Evolutionary conservation across 37 sponge, comb jelly and placozoan genomes (phyloP), one percentile per base, ranked within the genome.

Genomic region (Ephydatia muelleri): DNA sequence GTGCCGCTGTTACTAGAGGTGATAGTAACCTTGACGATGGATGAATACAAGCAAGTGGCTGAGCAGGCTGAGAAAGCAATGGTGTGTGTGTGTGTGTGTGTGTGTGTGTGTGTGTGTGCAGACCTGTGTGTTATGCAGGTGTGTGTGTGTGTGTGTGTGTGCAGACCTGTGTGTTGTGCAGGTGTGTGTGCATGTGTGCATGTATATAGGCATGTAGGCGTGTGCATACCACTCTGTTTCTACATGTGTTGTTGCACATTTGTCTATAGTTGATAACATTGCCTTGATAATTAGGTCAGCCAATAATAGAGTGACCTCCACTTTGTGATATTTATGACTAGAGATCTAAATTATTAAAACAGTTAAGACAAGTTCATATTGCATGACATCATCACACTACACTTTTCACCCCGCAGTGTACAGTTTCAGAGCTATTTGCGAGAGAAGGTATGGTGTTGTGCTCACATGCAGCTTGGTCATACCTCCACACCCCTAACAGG

Each of bases 1-100:
- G 36, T 67, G 5, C 82, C 91, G 16, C n/a, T 64, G 30, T 9
- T 86, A 31, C 68, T 91, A 68, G 87, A 91, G 75, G 49, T 73
- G 3, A 73, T 91, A 19, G 79, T 91, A 19, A 79, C 83, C 3
- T 80, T 91, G 26, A 73, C 68, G 19, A 80, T 83, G 31, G 88
- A 91, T 38, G 67, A 40, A 16, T 81, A 75, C 70, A 47, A 71
- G 2, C 83, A 48, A 19, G 70, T 87, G 27, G 75, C 88, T 3
- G 0, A 25, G 32, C 21, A 49, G 4, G 88, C 82, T 36, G 76
- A 76, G 36, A 67, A 64, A 11, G 49, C 82, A 43, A 48, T 87
- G 40, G 76, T 38, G 36, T 5, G 77, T 77, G 28, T 28, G 32
- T 34, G 72, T 71, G 32, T 33, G 32, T 33, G 12, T 34, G 29